Evolutionary conservation across 1,140 invertebrate species (phyloP).

Genomic region (Drosophila baimaii): DNA sequence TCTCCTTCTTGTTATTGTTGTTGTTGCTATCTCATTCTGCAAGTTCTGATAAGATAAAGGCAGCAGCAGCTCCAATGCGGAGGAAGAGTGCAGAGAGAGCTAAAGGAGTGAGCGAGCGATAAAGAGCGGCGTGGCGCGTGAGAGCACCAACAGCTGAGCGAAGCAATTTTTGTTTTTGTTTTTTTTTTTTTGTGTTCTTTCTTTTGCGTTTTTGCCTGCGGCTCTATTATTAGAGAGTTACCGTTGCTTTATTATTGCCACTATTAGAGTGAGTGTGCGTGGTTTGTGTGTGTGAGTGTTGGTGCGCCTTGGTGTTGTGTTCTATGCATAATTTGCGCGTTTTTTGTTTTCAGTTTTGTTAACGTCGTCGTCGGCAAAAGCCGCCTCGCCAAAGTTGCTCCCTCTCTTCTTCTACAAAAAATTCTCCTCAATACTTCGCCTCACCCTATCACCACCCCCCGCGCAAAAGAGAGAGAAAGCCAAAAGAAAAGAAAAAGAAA

Average conservation of each 20-base stretch:
- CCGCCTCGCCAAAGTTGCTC: slow-evolving; percentile 67
- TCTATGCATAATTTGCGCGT: slow-evolving; percentile 80
- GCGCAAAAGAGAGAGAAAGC: slow-evolving; percentile 46
- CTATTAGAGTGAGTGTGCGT: slow-evolving; percentile 50
- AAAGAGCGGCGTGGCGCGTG: slow-evolving; percentile 28
- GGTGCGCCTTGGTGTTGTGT: slow-evolving; percentile 51
- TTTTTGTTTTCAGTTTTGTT: slow-evolving; percentile 82
- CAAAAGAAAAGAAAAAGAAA: slow-evolving; percentile 34
- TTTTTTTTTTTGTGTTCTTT: slow-evolving; percentile 32
- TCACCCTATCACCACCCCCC: not conserved
- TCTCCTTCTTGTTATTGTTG: slow-evolving; percentile 11
- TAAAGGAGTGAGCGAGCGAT: slow-evolving; percentile 5
- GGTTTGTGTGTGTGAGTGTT: slow-evolving; percentile 3
- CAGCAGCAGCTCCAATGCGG: slow-evolving; percentile 12
- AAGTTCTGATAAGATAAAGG: slow-evolving; percentile 39
- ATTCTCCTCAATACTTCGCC: not conserved
- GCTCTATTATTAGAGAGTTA: slow-evolving; percentile 81
- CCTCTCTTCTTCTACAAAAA: slow-evolving; percentile 21
- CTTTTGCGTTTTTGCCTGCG: slow-evolving; percentile 35
- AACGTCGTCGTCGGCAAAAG: slow-evolving; percentile 66
- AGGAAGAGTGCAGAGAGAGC: slow-evolving; percentile 16
- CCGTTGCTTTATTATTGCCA: slow-evolving; percentile 78
- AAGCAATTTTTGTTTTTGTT: slow-evolving; percentile 9
- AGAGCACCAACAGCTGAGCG: slow-evolving; percentile 50
- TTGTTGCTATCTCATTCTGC: slow-evolving; percentile 20